These are phyloP conservation scores for Spheniscus humboldti DNA, from an alignment of 2,797 vertebrate genomes.

Conservation along the genomic window DNA sequence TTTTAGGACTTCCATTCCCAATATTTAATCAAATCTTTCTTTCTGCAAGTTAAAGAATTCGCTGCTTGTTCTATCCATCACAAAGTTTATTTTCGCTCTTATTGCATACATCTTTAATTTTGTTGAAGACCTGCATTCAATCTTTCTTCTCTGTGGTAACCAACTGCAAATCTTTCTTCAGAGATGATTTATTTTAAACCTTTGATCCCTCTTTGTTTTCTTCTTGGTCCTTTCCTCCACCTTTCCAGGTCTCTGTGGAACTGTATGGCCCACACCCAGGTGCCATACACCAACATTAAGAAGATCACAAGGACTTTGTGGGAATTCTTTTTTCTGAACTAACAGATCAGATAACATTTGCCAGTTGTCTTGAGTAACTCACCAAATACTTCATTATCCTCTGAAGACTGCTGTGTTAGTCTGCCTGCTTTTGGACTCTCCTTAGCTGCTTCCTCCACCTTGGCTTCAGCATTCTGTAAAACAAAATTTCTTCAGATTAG, in stretches of 20 bases:
- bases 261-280: neutral
- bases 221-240: neutral
- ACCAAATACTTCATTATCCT: constrained; percentile 79
- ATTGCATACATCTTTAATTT: neutral
- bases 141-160: neutral
- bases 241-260: neutral
- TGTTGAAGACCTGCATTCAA: neutral
- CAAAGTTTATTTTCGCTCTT: neutral
- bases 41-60: neutral
- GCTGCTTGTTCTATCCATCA: neutral
- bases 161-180: neutral
- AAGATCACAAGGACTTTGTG: neutral
- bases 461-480: constrained; percentile 56
- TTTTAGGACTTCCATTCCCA: neutral
- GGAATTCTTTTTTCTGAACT: neutral
- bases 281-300: neutral
- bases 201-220: neutral
- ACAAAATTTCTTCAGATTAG: neutral
- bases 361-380: neutral
- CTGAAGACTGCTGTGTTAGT: constrained; percentile 58
- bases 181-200: neutral
- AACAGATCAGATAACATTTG: neutral
- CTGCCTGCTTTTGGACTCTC: neutral
- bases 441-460: constrained; percentile 38
- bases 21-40: neutral